These are phyloP conservation scores for Gobiocypris rarus DNA, from an alignment of 2,113 vertebrate species.

Conservation along the genomic window DNA sequence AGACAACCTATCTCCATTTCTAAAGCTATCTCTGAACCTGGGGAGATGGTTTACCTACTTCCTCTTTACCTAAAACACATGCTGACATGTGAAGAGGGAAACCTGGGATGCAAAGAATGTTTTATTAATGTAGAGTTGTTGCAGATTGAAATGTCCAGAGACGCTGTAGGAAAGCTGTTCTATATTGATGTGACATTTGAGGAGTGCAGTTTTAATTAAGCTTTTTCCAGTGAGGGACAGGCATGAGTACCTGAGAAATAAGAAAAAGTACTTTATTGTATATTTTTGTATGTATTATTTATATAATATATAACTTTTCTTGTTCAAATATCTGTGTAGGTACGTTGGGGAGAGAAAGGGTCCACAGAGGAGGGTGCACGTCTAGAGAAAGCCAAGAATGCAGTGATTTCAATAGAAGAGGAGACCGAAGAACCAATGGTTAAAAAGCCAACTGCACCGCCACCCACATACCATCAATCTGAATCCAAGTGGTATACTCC, in stretches of 20 bases:
- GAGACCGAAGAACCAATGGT: slow-evolving; percentile 79
- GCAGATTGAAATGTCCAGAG: slow-evolving; percentile 39
- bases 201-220: slow-evolving; percentile 68
- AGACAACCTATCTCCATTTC: slow-evolving; percentile 57
- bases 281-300: background rate
- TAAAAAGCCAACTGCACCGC: slow-evolving; percentile 71
- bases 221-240: slow-evolving; percentile 51
- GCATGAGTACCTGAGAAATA: no score
- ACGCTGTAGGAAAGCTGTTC: slow-evolving; percentile 71
- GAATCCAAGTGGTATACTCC: slow-evolving; percentile 95
- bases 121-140: slow-evolving; percentile 68
- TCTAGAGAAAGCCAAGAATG: slow-evolving; percentile 95
- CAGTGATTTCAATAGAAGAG: slow-evolving; percentile 86
- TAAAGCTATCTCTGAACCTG: slow-evolving; percentile 29
- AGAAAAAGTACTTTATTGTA: background rate
- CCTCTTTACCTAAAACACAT: slow-evolving; percentile 52
- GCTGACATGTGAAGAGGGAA: slow-evolving; percentile 40
- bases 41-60: slow-evolving; percentile 52
- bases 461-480: slow-evolving; percentile 65
- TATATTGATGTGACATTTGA: slow-evolving; percentile 69
- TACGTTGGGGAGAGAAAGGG: slow-evolving; percentile 96
- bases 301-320: background rate
- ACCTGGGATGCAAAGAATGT: slow-evolving; percentile 59
- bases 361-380: slow-evolving; percentile 96
- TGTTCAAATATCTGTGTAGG: slow-evolving; percentile 70